Conservation (phyloP, 2,113 vertebrate genomes). For the Calypte anna region DNA sequence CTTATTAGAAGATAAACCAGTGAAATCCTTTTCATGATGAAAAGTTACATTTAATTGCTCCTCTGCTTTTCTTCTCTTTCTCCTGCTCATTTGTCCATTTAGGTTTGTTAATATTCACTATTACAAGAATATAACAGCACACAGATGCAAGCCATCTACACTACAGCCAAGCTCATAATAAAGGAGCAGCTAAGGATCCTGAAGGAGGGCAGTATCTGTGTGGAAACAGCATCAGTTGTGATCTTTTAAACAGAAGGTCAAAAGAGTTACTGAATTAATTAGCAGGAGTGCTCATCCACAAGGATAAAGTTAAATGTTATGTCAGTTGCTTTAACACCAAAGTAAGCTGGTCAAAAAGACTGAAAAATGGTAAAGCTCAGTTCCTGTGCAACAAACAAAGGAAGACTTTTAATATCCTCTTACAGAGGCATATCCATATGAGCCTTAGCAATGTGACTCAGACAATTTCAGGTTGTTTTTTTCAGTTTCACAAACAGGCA, state of each 20-base stretch:
- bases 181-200: rapidly evolving
- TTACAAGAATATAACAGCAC: slow-evolving; percentile 56
- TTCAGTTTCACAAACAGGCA: not conserved
- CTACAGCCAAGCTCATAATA: not conserved
- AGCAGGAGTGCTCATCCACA: not conserved
- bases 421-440: not conserved
- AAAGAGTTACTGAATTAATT: slow-evolving; percentile 41
- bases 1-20: slow-evolving; percentile 95
- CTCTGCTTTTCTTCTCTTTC: slow-evolving; percentile 59
- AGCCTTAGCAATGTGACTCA: not conserved
- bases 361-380: not conserved
- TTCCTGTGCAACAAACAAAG: not conserved
- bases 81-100: slow-evolving; percentile 70
- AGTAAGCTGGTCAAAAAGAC: not conserved
- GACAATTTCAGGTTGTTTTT: not conserved
- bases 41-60: slow-evolving; percentile 85
- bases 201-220: not conserved
- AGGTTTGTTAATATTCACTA: slow-evolving; percentile 70
- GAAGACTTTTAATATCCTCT: not conserved
- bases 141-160: slow-evolving; percentile 14
- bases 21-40: slow-evolving; percentile 85
- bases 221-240: not conserved
- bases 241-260: slow-evolving; percentile 5
- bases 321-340: not conserved
- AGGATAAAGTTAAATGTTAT: slow-evolving; percentile 22